Evolutionary conservation across 1,140 invertebrate species (phyloP).

Genomic region (Calliopsis andreniformis): DNA sequence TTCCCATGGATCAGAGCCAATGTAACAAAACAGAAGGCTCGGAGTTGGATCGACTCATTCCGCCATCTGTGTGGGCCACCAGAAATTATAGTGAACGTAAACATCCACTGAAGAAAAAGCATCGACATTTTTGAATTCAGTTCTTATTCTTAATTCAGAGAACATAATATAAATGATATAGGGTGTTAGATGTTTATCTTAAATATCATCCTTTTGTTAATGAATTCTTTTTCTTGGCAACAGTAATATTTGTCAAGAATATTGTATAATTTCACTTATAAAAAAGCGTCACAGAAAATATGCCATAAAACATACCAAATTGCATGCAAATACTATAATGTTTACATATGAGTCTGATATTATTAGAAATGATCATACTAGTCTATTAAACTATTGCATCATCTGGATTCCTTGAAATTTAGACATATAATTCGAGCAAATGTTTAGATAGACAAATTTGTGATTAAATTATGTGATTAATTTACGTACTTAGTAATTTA

Average conservation of each 20-base stretch:
- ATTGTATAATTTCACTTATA: not conserved
- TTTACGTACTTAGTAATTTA: not conserved
- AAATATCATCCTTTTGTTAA: not conserved
- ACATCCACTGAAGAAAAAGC: constrained; percentile 76
- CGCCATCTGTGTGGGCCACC: constrained; percentile 59
- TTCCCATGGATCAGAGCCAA: constrained; percentile 88
- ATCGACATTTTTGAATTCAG: constrained; percentile 58
- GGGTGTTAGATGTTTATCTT: too few species aligned
- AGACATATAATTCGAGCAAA: not conserved
- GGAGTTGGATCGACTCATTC: constrained; percentile 63
- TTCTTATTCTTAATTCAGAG: not conserved
- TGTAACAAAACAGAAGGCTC: constrained; percentile 78
- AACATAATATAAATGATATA: not conserved
- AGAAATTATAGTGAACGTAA: constrained; percentile 64
- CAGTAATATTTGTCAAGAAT: not conserved
- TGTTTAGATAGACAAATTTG: not conserved
- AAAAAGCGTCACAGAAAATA: too few species aligned
- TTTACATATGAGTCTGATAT: not conserved
- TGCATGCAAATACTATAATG: not conserved
- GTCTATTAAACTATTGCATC: constrained; percentile 11
- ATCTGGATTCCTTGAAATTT: not conserved
- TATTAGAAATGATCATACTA: not conserved
- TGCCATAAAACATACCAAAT: not conserved
- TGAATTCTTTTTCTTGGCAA: not conserved
- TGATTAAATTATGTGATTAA: not conserved